These are phyloP conservation scores for Zonitis immaculata DNA, from an alignment of 2,888 invertebrate species.

Conservation along the genomic window DNA sequence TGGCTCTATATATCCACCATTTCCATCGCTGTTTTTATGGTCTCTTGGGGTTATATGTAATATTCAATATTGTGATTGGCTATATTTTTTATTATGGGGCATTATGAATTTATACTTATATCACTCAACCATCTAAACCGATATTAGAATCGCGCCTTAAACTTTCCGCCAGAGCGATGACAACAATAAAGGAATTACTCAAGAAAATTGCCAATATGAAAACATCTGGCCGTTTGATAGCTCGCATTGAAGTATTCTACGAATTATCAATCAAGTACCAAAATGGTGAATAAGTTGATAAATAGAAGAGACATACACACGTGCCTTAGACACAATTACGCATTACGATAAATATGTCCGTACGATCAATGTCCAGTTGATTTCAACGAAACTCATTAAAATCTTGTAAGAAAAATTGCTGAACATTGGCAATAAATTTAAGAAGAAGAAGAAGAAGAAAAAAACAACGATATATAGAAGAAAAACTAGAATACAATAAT, in stretches of 20 bases:
- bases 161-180: too few relatives aligned
- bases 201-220: background rate
- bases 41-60: constrained; percentile 40
- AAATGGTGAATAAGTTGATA: background rate
- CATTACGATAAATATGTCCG: background rate
- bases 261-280: background rate
- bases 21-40: constrained; percentile 42
- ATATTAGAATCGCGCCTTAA: too few relatives aligned
- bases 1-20: constrained; percentile 41
- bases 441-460: too few relatives aligned
- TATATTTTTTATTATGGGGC: constrained; percentile 41
- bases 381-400: background rate
- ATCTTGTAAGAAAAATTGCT: background rate
- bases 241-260: background rate
- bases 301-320: background rate
- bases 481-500: background rate
- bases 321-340: background rate
- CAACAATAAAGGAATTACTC: too few relatives aligned
- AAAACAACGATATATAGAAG: background rate
- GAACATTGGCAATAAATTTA: too few relatives aligned
- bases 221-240: background rate
- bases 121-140: background rate
- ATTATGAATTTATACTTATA: too few relatives aligned
- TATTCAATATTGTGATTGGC: constrained; percentile 46
- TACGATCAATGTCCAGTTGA: background rate